Evolutionary conservation across 2,113 vertebrate genomes (phyloP).

Genomic region (Clarias gariepinus): DNA sequence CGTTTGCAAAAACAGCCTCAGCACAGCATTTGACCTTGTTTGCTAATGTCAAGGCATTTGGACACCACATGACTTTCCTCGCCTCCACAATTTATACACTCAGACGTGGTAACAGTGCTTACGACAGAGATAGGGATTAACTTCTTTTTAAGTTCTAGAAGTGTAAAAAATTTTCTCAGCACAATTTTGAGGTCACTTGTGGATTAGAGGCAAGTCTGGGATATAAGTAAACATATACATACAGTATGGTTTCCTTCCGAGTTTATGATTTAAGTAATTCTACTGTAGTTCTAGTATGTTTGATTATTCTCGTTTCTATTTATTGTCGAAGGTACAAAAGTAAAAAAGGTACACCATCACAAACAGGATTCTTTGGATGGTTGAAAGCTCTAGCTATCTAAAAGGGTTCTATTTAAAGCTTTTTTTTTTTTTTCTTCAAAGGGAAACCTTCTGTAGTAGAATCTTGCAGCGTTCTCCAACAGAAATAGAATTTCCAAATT

Average conservation of each 20-base stretch:
- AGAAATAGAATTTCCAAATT: too few relatives aligned
- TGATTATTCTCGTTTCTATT: not conserved
- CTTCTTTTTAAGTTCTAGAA: not conserved
- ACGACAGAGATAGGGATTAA: not conserved
- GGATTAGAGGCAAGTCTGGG: not conserved
- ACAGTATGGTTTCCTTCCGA: not conserved
- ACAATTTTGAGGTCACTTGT: not conserved
- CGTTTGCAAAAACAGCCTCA: not conserved
- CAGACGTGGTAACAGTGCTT: not conserved
- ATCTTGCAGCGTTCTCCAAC: too few relatives aligned
- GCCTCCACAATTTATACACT: not conserved
- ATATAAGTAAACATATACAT: not conserved
- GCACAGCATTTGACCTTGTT: slow-evolving; percentile 4
- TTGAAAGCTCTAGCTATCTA: too few relatives aligned
- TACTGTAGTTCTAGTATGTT: not conserved
- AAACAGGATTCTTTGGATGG: too few relatives aligned
- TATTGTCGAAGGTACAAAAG: not conserved
- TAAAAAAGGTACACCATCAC: not conserved
- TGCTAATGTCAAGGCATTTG: slow-evolving; percentile 16
- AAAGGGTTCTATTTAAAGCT: too few relatives aligned
- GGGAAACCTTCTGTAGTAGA: too few relatives aligned
- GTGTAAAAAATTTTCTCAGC: not conserved
- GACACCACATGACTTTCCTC: not conserved
- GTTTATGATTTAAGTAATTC: not conserved
- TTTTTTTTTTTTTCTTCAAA: too few relatives aligned